These are phyloP conservation scores for Mactra quadrangularis DNA, from an alignment of 1,140 invertebrate species.

Conservation along the genomic window DNA sequence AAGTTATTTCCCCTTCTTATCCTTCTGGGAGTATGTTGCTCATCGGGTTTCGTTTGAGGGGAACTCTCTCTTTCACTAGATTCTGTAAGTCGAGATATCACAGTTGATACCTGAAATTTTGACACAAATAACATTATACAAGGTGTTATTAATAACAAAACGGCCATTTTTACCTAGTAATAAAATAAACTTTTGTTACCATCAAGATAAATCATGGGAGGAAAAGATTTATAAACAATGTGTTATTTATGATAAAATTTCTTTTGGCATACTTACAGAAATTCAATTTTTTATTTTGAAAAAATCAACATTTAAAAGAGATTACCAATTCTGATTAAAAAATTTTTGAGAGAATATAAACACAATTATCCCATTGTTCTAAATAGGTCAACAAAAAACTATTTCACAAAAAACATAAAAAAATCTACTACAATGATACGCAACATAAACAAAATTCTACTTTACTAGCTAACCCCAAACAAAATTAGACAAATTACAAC, in stretches of 20 bases:
- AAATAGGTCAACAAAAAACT: no score
- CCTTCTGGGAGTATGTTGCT: constrained; percentile 49
- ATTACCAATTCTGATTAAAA: no score
- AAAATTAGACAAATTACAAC: no score
- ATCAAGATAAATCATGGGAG: no score
- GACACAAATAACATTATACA: neutral
- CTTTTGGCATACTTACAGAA: no score
- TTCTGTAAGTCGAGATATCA: constrained; percentile 64
- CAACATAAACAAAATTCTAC: neutral
- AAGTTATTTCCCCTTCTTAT: constrained; percentile 68
- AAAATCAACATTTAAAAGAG: no score
- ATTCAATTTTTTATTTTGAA: no score
- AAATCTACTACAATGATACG: neutral
- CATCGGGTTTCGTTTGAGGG: constrained; percentile 39
- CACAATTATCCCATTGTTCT: no score
- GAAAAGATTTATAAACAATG: no score
- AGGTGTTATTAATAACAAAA: neutral
- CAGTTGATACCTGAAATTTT: constrained; percentile 64
- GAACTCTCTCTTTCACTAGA: constrained; percentile 58
- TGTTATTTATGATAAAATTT: no score
- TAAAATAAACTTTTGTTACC: neutral
- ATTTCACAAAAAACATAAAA: neutral
- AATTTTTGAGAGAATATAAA: no score
- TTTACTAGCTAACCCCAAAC: neutral
- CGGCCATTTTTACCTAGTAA: neutral